Base-by-base conservation (phyloP, 30 jellyfish, hydroid and myxozoan genomes). In the Catostylus mosaicus region DNA sequence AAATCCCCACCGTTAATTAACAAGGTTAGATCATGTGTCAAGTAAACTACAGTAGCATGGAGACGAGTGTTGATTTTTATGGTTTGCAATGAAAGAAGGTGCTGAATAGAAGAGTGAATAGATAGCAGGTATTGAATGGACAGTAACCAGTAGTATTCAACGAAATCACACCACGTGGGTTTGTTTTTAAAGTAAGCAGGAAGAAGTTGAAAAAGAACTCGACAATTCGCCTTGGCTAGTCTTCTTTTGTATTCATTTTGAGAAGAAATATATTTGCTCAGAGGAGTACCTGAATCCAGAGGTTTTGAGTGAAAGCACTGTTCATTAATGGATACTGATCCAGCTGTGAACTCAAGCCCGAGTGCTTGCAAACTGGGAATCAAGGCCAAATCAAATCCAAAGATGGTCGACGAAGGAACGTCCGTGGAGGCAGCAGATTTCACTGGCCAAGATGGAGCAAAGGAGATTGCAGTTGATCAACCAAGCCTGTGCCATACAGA, bases 141-240 rank as follows among this genome's bases (percentile, higher is more conserved):
- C 32, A 24, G 50, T 57, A 57, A 30, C 86, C 86, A 75, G 86
- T 75, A 75, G 67, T 75, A 36, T 75, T 26, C 86, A n/a, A 50
- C 61, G 56, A 75, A 31, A 9, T 18, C 6, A 22, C 59, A 75
- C 75, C 86, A 75, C 86, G 75, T 75, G 86, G 72, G 71, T 48
- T 75, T 75, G 76, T 75, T 75, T 75, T 75, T 51, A 75, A 40
- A 50, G 6, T 72, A 18, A 9, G 63, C 63, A 50, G 24, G 20
- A 3, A 10, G 63, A 50, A 18, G n/a, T n/a, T n/a, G n/a, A n/a
- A n/a, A n/a, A n/a, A n/a, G n/a, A n/a, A n/a, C n/a, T n/a, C n/a
- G n/a, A n/a, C n/a, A n/a, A n/a, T n/a, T n/a, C n/a, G n/a, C n/a
- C n/a, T n/a, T n/a, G n/a, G n/a, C n/a, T n/a, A n/a, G n/a, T n/a